A percentile compares a stretch with the other conserved stretches of the same genome.
phyloP scores from a whole-genome alignment of 2,797 vertebrate species.

The Bradypus variegatus region DNA sequence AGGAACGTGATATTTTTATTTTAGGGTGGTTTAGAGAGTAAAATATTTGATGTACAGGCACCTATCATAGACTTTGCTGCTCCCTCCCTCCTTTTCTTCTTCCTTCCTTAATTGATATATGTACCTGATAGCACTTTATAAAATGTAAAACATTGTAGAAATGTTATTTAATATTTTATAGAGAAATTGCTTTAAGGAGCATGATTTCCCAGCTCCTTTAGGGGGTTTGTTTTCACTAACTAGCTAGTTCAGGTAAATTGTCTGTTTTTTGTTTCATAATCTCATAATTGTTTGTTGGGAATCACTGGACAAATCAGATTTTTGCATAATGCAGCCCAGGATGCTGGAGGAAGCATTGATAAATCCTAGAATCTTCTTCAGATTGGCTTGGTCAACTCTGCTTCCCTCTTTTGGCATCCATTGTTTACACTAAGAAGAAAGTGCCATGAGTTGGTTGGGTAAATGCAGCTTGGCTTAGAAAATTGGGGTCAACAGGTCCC shows the following conservation, averaged over 20 bases:
- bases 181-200: neutral
- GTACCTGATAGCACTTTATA: neutral
- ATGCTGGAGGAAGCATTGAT: neutral
- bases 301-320: neutral
- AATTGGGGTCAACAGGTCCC: neutral
- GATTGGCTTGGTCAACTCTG: neutral
- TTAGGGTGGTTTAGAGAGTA: constrained; percentile 2
- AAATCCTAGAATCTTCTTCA: neutral
- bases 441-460: neutral
- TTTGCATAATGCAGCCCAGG: neutral
- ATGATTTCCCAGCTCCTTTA: neutral
- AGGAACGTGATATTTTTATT: neutral
- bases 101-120: neutral
- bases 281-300: neutral
- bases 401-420: neutral
- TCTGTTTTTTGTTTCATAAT: neutral
- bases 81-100: neutral
- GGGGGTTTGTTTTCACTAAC: neutral
- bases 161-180: constrained; percentile 2
- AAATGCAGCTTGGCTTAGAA: neutral
- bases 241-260: neutral
- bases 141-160: neutral
- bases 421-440: neutral
- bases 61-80: neutral
- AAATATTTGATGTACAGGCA: neutral